A percentile compares a stretch with the other conserved stretches of the same genome.
phyloP scores from a whole-genome alignment of 2,888 invertebrate genomes.

The Pyrochroa serraticornis region DNA sequence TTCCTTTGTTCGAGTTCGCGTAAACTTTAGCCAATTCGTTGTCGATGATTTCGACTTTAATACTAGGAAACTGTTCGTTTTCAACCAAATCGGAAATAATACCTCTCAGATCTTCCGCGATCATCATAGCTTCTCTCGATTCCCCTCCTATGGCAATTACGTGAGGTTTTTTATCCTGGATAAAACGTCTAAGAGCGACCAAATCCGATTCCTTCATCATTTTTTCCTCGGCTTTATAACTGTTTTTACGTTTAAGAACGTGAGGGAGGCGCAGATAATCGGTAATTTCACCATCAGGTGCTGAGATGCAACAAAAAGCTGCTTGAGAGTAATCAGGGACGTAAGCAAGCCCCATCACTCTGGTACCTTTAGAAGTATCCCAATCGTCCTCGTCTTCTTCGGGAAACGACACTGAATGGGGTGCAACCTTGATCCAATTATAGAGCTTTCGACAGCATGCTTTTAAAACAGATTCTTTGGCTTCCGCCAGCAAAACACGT shows the following conservation, averaged over 20 bases:
- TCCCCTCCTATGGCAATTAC: constrained; percentile 83
- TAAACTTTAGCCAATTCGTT: constrained; percentile 93
- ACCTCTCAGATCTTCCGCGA: constrained; percentile 78
- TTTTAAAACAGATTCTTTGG: constrained; percentile 83
- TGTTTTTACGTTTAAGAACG: constrained; percentile 81
- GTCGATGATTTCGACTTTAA: constrained; percentile 90
- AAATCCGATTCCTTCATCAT: constrained; percentile 64
- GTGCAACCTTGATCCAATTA: constrained; percentile 87
- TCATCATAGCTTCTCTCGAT: constrained; percentile 82
- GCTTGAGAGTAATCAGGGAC: constrained; percentile 83
- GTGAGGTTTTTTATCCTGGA: constrained; percentile 90
- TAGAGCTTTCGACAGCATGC: constrained; percentile 86
- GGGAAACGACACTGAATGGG: constrained; percentile 72
- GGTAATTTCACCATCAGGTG: constrained; percentile 88
- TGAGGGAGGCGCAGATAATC: constrained; percentile 90
- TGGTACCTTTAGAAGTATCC: constrained; percentile 82
- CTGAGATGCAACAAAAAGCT: constrained; percentile 86
- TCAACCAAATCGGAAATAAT: constrained; percentile 76
- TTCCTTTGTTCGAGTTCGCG: constrained; percentile 87
- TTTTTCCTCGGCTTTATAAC: constrained; percentile 72
- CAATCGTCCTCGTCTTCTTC: constrained; percentile 93
- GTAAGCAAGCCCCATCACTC: constrained; percentile 88
- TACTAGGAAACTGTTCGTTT: constrained; percentile 84
- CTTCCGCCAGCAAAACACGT: constrained; percentile 79
- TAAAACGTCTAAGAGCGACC: constrained; percentile 76